These are phyloP conservation scores for Luperina nickerlii DNA, from an alignment of 2,888 invertebrate species.

Conservation along the genomic window DNA sequence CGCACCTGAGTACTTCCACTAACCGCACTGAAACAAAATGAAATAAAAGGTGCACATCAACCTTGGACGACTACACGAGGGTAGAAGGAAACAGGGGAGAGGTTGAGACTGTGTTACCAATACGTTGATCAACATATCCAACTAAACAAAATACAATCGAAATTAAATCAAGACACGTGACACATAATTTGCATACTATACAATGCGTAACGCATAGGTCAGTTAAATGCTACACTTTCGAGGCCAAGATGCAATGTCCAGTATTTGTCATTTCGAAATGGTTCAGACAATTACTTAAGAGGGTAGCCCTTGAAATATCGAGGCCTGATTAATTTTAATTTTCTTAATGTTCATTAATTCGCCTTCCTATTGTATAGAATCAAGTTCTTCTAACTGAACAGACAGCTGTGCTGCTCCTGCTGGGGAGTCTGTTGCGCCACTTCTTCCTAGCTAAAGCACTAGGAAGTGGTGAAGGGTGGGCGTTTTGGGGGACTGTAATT, in stretches of 20 bases:
- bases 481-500: too few species aligned
- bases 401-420: too few species aligned
- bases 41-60: background rate
- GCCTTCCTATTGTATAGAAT: too few species aligned
- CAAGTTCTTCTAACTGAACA: too few species aligned
- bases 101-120: conserved; percentile 32
- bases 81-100: conserved; percentile 24
- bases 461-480: too few species aligned
- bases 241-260: conserved; percentile 49
- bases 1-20: too few species aligned
- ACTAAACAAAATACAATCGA: conserved; percentile 42
- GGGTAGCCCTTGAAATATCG: conserved; percentile 4
- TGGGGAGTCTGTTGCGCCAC: too few species aligned
- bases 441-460: too few species aligned
- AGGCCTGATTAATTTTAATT: background rate
- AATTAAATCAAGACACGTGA: conserved; percentile 39
- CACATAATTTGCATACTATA: conserved; percentile 44
- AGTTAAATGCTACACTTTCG: conserved; percentile 42
- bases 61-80: background rate
- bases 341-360: too few species aligned
- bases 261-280: conserved; percentile 31
- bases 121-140: conserved; percentile 23
- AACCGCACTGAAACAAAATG: background rate
- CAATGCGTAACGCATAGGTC: conserved; percentile 50
- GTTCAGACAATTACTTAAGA: conserved; percentile 34